phyloP scores from a whole-genome alignment of 2,797 vertebrate species.

The Hirundo rustica region DNA sequence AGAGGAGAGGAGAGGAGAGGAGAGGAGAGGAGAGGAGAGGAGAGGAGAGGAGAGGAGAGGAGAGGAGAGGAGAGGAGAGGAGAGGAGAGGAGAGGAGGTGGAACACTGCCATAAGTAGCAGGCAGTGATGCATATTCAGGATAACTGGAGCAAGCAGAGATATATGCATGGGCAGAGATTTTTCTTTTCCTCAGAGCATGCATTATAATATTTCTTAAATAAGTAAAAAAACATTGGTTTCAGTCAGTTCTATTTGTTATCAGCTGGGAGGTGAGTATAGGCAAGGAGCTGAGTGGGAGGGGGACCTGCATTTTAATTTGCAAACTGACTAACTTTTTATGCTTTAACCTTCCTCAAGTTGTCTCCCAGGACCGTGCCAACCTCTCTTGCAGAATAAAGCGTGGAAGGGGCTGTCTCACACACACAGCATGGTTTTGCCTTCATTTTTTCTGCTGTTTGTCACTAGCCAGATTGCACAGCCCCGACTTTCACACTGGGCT shows the following conservation, averaged over 20 bases:
- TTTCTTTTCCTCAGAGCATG: not conserved
- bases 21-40: not conserved
- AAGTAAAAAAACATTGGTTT: not conserved
- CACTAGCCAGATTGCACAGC: not conserved
- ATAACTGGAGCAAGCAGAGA: conserved; percentile 1
- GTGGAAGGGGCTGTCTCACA: not conserved
- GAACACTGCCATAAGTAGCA: not conserved
- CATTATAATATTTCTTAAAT: conserved; percentile 39
- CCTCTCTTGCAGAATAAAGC: not conserved
- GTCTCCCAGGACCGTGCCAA: not conserved
- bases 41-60: not conserved
- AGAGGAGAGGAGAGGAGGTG: not conserved
- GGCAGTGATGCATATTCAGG: conserved; percentile 27
- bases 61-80: not conserved
- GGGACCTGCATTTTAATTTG: not conserved
- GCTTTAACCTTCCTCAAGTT: not conserved
- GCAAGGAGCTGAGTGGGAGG: not conserved
- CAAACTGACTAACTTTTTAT: not conserved
- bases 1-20: not conserved
- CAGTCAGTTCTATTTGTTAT: conserved; percentile 39
- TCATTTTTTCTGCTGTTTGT: not conserved
- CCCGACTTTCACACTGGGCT: not conserved
- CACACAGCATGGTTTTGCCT: not conserved
- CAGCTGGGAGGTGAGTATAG: not conserved
- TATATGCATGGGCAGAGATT: conserved; percentile 7